Base-by-base conservation (phyloP, 2,113 vertebrate genomes). In the Cheirogaleus medius region DNA sequence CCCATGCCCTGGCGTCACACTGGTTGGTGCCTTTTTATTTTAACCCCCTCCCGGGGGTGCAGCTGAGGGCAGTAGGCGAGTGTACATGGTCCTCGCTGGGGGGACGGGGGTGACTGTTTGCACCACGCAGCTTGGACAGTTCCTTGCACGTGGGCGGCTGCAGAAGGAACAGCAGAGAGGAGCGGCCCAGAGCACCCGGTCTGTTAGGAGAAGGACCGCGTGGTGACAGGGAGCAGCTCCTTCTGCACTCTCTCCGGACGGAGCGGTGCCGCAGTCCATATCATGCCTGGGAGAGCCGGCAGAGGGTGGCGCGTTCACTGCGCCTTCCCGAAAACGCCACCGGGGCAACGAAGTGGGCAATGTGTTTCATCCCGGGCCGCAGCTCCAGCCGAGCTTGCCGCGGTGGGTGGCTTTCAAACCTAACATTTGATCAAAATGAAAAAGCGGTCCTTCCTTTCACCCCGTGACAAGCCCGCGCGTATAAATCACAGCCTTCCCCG, bases 401-500 rank as follows among this genome's bases (percentile, higher is more conserved):
- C 98, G 95, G 98, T 98, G 98, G 98, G 98, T 97, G 99, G 98
- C 94, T 99, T 99, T 98, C 98, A 98, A 97, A 97, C 97, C 97
- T 74, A 95, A 98, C 98, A 98, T 98, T 98, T 97, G 98, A 99
- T 99, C 98, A 96, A 98, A 98, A 98, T 98, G 98, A 98, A 98
- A 97, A 98, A 98, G 94, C 71, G 97, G 95, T 91, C 97, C 98
- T 98, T 98, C 98, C 98, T 98, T 99, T 99, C 98, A 99, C 81
- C 97, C 97, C 1, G 1, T 98, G 98, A 99, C 98, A 99, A 98
- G 98, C 96, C 95, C 91, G 73, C 71, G 91, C 94, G 96, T 98
- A 98, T 98, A 99, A 99, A 99, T 99, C 98, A 98, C 98, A 97
- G 98, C 97, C 97, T 96, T 97, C 97, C 94, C 94, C 97, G 98